These are phyloP conservation scores for cat (Felis catus) DNA, from an alignment of 2,113 vertebrate species.

Conservation along the genomic window F.catus_Fca126_mat1.0 CM031418.1:37614501-37615000, in stretches of 20 bases:
- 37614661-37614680: background rate
- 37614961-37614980: background rate
- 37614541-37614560: background rate
- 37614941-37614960: background rate
- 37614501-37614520: too few relatives aligned
- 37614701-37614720: background rate
- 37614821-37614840: background rate
- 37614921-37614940: background rate
- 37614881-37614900: background rate
- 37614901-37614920: background rate
- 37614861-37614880: background rate
- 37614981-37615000: background rate
- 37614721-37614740: background rate
- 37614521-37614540: background rate
- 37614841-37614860: background rate
- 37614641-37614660: background rate
- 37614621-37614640: background rate
- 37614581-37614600: background rate
- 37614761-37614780: background rate
- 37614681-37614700: background rate
- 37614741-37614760: constrained; percentile 41
- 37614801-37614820: background rate
- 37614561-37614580: background rate
- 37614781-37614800: background rate
- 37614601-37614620: background rate